Evolutionary conservation across 2,888 invertebrate species (phyloP).

Genomic region (Beris morrisii): DNA sequence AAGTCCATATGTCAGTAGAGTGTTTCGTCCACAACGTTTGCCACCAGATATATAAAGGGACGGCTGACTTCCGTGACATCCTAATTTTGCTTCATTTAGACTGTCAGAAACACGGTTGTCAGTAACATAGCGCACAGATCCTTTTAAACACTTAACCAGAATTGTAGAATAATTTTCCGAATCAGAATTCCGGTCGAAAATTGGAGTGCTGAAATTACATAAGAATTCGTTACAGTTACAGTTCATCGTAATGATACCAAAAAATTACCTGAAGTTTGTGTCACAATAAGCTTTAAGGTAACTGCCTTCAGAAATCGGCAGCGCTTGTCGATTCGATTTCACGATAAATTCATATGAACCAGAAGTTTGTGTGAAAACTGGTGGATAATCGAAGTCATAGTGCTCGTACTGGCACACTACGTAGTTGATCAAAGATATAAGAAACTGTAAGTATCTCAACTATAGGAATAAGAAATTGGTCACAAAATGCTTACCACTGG

Average conservation of each 20-base stretch:
- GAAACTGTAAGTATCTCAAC: too few relatives aligned
- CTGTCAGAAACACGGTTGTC: not conserved
- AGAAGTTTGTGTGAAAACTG: constrained; percentile 10
- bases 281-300: constrained; percentile 19
- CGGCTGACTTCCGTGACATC: constrained; percentile 19
- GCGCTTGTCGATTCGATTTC: not conserved
- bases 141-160: constrained; percentile 7
- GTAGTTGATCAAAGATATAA: not conserved
- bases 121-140: not conserved
- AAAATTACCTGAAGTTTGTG: constrained; percentile 16
- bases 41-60: not conserved
- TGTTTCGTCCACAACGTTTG: not conserved
- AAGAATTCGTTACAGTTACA: not conserved
- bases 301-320: constrained; percentile 11
- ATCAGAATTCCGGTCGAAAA: not conserved
- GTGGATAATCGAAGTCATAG: constrained; percentile 12
- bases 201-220: not conserved
- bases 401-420: constrained; percentile 5
- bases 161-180: not conserved
- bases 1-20: constrained; percentile 2
- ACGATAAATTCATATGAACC: not conserved
- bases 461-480: too few relatives aligned
- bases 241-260: not conserved
- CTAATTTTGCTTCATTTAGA: not conserved
- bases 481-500: too few relatives aligned